Conservation (phyloP, 2,888 invertebrate genomes). For the Chrysolina haemoptera region DNA sequence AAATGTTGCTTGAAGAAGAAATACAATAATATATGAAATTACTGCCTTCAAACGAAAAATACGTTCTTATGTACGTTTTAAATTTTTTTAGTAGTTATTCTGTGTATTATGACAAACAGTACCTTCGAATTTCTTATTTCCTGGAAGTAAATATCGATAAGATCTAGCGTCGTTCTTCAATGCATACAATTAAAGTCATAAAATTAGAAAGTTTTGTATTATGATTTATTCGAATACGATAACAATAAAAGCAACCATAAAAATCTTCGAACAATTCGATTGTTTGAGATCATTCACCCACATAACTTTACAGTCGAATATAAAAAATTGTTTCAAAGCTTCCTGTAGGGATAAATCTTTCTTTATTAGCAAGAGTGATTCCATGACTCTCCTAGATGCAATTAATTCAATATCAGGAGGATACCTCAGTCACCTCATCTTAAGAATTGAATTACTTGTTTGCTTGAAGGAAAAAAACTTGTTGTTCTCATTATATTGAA, state of each 20-base stretch:
- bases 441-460: no score
- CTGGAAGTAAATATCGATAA: slow-evolving; percentile 7
- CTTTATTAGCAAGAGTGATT: not conserved
- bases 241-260: slow-evolving; percentile 19
- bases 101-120: no score
- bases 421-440: no score
- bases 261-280: slow-evolving; percentile 18
- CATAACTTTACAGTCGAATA: slow-evolving; percentile 22
- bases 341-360: not conserved
- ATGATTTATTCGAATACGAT: slow-evolving; percentile 5
- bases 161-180: no score
- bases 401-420: no score
- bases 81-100: no score
- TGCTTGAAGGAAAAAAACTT: no score
- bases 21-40: no score
- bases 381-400: not conserved
- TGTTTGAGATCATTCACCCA: slow-evolving; percentile 30
- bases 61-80: no score
- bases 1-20: no score
- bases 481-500: no score
- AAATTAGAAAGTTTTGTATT: slow-evolving; percentile 25
- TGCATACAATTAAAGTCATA: not conserved
- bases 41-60: no score
- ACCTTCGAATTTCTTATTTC: not conserved
- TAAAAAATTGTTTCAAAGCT: slow-evolving; percentile 9